A percentile compares a stretch with the other conserved stretches of the same genome.
Conservation (phyloP, 2,888 invertebrate genomes). For the Yponomeuta evonymella region DNA sequence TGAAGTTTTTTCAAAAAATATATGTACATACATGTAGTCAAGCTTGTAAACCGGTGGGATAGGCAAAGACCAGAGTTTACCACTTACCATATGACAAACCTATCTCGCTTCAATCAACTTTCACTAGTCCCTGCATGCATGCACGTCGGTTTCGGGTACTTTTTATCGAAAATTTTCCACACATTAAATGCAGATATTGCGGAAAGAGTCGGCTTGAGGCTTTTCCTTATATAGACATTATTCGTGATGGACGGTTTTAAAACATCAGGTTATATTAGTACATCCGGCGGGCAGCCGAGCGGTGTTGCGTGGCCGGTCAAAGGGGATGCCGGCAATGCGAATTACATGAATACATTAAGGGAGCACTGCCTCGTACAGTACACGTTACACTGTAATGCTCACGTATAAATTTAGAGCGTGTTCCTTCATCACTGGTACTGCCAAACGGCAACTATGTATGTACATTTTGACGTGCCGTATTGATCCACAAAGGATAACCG, state of each 20-base stretch:
- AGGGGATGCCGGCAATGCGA: slow-evolving; percentile 75
- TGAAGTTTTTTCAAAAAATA: background rate
- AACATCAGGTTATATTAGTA: slow-evolving; percentile 74
- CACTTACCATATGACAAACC: no score
- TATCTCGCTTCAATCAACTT: no score
- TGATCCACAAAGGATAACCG: slow-evolving; percentile 44
- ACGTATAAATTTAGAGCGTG: slow-evolving; percentile 72
- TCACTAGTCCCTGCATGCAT: no score
- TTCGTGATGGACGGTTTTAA: slow-evolving; percentile 75
- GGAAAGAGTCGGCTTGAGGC: slow-evolving; percentile 51
- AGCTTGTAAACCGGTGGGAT: no score
- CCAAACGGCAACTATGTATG: slow-evolving; percentile 58
- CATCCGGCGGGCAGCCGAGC: slow-evolving; percentile 61
- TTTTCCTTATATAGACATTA: slow-evolving; percentile 71
- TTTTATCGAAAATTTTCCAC: slow-evolving; percentile 36
- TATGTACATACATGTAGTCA: no score
- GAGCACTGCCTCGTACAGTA: slow-evolving; percentile 57
- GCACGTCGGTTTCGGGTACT: slow-evolving; percentile 20
- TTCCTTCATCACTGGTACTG: slow-evolving; percentile 59
- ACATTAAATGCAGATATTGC: slow-evolving; percentile 25
- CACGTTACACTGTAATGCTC: slow-evolving; percentile 72
- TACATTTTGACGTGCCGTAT: slow-evolving; percentile 52
- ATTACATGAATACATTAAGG: slow-evolving; percentile 77
- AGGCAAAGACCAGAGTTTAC: no score
- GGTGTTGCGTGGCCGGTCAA: slow-evolving; percentile 75